Conservation (phyloP, 2,113 vertebrate genomes). For the Pelmatolapia mariae region DNA sequence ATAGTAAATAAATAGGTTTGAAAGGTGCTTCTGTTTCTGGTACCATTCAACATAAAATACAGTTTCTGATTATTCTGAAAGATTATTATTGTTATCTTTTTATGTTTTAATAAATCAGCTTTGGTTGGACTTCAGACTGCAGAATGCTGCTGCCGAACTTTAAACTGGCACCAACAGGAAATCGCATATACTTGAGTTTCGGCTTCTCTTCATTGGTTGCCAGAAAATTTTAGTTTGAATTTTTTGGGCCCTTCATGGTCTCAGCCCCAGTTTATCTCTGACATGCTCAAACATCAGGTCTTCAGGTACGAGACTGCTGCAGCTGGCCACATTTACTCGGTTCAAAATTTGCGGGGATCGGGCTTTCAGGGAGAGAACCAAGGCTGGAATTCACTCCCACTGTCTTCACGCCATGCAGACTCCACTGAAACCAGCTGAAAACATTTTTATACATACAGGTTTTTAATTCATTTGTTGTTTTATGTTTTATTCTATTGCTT, state of each 20-base stretch:
- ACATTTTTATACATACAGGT: background rate
- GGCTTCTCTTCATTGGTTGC: background rate
- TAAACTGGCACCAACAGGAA: background rate
- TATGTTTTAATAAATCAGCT: rapidly evolving
- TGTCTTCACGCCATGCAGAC: background rate
- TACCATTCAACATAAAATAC: background rate
- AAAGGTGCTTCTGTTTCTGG: background rate
- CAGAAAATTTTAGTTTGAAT: background rate
- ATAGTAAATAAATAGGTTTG: background rate
- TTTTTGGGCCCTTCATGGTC: background rate
- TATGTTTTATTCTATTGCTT: background rate
- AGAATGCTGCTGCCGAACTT: background rate
- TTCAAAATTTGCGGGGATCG: rapidly evolving
- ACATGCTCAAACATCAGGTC: background rate
- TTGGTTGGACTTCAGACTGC: background rate
- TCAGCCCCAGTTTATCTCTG: background rate
- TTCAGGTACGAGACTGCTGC: background rate
- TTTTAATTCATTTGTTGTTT: background rate
- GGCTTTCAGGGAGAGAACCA: background rate
- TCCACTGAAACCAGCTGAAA: background rate
- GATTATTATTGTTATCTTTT: background rate
- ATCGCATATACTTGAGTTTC: rapidly evolving
- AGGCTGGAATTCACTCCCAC: background rate
- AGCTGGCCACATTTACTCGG: background rate
- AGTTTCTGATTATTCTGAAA: background rate